Percentiles rank a stretch among this genome's conserved stretches.
These are phyloP conservation scores for Anoncus sp. DNA, from an alignment of 2,888 invertebrate genomes.

Conservation along the genomic window DNA sequence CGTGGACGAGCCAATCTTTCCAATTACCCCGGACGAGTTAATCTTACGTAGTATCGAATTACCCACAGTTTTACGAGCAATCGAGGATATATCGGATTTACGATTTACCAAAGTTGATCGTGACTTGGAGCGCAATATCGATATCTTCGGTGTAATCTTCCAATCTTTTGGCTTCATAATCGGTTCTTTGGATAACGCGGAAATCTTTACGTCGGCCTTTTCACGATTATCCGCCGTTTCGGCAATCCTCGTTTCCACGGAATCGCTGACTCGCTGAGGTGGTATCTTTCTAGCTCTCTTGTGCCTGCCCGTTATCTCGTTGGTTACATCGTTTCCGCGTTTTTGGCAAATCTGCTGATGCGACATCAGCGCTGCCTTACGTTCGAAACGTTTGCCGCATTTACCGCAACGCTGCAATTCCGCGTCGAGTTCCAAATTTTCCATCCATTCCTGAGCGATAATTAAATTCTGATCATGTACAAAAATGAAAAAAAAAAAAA, in stretches of 20 bases:
- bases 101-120: neutral
- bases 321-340: slow-evolving; percentile 82
- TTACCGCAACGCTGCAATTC: slow-evolving; percentile 87
- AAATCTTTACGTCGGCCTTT: too few species aligned
- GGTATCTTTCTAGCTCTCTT: slow-evolving; percentile 62
- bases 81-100: neutral
- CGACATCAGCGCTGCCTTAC: slow-evolving; percentile 89
- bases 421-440: slow-evolving; percentile 87
- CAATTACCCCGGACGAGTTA: slow-evolving; percentile 8
- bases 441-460: slow-evolving; percentile 85
- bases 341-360: slow-evolving; percentile 89
- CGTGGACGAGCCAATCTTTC: slow-evolving; percentile 3
- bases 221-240: neutral
- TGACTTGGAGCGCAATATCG: too few species aligned
- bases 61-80: neutral
- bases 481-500: neutral
- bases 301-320: slow-evolving; percentile 73
- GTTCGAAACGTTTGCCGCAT: slow-evolving; percentile 90
- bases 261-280: slow-evolving; percentile 41
- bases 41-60: slow-evolving; percentile 65
- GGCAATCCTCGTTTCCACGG: slow-evolving; percentile 6
- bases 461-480: slow-evolving; percentile 10
- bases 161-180: too few species aligned
- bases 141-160: too few species aligned
- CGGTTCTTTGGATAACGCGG: too few species aligned